A percentile compares a stretch with the other conserved stretches of the same genome.
phyloP scores from a whole-genome alignment of 2,888 invertebrate genomes.

The Drosophila meridionalis region DNA sequence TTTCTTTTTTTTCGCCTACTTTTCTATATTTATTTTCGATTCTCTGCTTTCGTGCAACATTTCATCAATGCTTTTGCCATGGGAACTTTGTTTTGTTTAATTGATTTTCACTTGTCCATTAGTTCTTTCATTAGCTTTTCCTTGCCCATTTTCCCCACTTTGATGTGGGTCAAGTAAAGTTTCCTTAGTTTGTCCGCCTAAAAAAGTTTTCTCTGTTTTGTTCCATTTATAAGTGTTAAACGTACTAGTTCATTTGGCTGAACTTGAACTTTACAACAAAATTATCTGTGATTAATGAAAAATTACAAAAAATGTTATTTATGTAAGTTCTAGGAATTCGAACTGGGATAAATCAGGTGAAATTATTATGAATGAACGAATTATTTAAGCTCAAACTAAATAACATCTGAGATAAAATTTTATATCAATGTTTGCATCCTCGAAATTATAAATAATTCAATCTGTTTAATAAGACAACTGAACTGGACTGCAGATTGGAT shows the following conservation, averaged over 20 bases:
- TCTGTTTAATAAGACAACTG: constrained; percentile 28
- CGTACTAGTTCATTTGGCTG: not conserved
- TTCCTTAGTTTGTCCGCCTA: not conserved
- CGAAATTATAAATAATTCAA: constrained; percentile 3
- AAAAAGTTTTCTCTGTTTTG: not conserved
- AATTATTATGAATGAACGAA: too few species aligned
- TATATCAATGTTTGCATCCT: not conserved
- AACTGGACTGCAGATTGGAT: constrained; percentile 14
- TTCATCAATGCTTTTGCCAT: constrained; percentile 15
- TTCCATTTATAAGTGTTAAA: not conserved
- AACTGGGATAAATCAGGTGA: not conserved
- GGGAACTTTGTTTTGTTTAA: constrained; percentile 39
- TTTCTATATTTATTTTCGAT: constrained; percentile 3
- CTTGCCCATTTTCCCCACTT: not conserved
- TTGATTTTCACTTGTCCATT: constrained; percentile 37
- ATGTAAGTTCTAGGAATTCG: too few species aligned
- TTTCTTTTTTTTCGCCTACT: constrained; percentile 29
- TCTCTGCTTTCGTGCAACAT: constrained; percentile 3
- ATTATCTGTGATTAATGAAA: not conserved
- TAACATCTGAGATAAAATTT: not conserved
- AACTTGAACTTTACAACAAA: constrained; percentile 11
- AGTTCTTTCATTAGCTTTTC: constrained; percentile 1
- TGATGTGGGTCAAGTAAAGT: constrained; percentile 33
- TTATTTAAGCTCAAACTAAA: not conserved
- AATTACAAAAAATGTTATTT: too few species aligned